Conservation (phyloP, 2,888 invertebrate species). For the Hirtodrosophila confusa region DNA sequence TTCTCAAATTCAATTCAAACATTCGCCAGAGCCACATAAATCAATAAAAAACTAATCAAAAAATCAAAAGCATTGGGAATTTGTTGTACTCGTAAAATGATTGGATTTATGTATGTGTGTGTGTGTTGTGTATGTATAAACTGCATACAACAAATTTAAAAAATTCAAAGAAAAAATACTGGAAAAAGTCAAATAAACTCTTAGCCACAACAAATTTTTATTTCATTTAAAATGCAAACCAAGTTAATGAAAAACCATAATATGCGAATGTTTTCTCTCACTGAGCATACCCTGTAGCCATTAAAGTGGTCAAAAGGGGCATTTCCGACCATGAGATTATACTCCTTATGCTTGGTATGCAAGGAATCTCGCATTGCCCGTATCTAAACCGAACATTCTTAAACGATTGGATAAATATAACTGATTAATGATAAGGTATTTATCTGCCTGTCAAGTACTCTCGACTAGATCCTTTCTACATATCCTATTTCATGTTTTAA, state of each 20-base stretch:
- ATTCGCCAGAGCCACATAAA: conserved; percentile 49
- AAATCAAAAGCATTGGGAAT: conserved; percentile 58
- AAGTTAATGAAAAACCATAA: conserved; percentile 62
- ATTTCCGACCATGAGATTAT: no score
- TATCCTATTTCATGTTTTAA: conserved; percentile 5
- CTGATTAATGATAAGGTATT: no score
- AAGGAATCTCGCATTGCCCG: no score
- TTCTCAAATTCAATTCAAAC: conserved; percentile 48
- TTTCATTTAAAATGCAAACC: conserved; percentile 56
- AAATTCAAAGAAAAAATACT: conserved; percentile 8
- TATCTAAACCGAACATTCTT: no score
- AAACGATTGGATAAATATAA: no score
- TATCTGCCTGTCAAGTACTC: no score
- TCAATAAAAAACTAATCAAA: conserved; percentile 73
- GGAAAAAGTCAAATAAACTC: conserved; percentile 21
- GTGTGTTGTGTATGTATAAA: conserved; percentile 9
- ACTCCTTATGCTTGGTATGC: no score
- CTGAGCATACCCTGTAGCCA: conserved; percentile 32
- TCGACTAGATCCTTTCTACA: no score
- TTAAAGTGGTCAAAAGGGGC: no score
- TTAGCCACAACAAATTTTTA: conserved; percentile 24
- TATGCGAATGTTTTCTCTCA: conserved; percentile 31
- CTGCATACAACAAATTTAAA: conserved; percentile 7
- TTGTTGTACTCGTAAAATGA: conserved; percentile 50
- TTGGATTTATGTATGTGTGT: conserved; percentile 13